Conservation (phyloP, 2,888 invertebrate genomes). For the Dryadula phaetusa region DNA sequence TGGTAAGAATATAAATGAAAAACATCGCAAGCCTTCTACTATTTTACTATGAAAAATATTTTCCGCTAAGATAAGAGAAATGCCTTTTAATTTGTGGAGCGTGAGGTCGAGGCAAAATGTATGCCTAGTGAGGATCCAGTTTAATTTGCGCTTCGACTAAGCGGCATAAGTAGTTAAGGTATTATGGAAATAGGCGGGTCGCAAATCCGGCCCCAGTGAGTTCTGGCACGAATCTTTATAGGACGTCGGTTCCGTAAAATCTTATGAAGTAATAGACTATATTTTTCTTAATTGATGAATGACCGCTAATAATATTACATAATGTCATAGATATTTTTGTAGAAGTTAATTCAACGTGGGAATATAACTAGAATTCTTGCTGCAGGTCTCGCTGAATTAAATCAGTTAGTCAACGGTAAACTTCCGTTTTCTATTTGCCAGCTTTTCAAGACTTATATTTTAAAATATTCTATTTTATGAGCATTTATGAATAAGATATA, state of each 20-base stretch:
- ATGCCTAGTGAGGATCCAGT: conserved; percentile 39
- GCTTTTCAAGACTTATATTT: too few species aligned
- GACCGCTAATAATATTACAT: background rate
- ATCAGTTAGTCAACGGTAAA: too few species aligned
- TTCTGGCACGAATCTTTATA: conserved; percentile 56
- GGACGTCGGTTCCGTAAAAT: conserved; percentile 6
- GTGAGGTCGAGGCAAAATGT: conserved; percentile 32
- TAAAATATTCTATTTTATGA: too few species aligned
- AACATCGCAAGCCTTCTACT: conserved; percentile 2
- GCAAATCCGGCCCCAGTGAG: conserved; percentile 58
- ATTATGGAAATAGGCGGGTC: conserved; percentile 54
- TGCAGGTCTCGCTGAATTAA: background rate
- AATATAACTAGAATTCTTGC: background rate
- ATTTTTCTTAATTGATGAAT: background rate
- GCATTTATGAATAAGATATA: too few species aligned
- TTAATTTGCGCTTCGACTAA: conserved; percentile 46
- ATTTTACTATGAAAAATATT: conserved; percentile 33
- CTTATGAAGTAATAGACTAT: conserved; percentile 16
- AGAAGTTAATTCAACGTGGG: background rate
- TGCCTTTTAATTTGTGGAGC: conserved; percentile 38
- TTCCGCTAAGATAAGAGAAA: conserved; percentile 39
- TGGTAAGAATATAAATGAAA: conserved; percentile 9
- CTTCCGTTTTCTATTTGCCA: too few species aligned
- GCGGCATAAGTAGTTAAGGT: conserved; percentile 54
- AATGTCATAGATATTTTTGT: background rate